phyloP scores from a whole-genome alignment of 1,140 invertebrate species.

The Zaprionus africanus region DNA sequence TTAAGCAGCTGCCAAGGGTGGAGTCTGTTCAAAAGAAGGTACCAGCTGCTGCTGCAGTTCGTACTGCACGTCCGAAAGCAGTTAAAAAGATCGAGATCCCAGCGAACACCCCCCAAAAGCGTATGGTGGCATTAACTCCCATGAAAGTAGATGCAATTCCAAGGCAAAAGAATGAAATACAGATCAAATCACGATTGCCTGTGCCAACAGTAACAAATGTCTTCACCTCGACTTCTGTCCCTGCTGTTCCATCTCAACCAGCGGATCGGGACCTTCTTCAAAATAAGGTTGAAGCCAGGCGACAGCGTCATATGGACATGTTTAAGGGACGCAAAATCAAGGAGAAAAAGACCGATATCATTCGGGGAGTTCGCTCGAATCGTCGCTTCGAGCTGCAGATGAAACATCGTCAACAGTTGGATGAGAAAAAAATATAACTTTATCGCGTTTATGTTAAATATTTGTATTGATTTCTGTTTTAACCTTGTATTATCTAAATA shows the following conservation, averaged over 20 bases:
- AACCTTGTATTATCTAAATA: conserved; percentile 8
- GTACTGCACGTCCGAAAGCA: conserved; percentile 12
- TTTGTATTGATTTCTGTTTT: conserved; percentile 2
- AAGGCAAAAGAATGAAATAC: background rate
- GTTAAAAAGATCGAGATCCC: conserved; percentile 42
- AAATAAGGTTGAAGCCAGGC: conserved; percentile 48
- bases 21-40: conserved; percentile 19
- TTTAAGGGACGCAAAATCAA: conserved; percentile 56
- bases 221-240: background rate
- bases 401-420: conserved; percentile 84
- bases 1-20: conserved; percentile 43
- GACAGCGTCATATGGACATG: conserved; percentile 73
- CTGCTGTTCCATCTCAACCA: background rate
- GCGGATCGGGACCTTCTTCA: background rate
- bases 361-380: conserved; percentile 88
- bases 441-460: background rate
- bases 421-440: conserved; percentile 29
- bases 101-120: background rate
- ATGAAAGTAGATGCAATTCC: background rate
- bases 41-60: background rate
- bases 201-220: background rate
- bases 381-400: conserved; percentile 89
- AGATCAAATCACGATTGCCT: conserved; percentile 8
- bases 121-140: background rate
- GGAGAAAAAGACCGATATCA: conserved; percentile 62